phyloP scores from a whole-genome alignment of 1,140 invertebrate genomes.

The Lepidostoma basale region DNA sequence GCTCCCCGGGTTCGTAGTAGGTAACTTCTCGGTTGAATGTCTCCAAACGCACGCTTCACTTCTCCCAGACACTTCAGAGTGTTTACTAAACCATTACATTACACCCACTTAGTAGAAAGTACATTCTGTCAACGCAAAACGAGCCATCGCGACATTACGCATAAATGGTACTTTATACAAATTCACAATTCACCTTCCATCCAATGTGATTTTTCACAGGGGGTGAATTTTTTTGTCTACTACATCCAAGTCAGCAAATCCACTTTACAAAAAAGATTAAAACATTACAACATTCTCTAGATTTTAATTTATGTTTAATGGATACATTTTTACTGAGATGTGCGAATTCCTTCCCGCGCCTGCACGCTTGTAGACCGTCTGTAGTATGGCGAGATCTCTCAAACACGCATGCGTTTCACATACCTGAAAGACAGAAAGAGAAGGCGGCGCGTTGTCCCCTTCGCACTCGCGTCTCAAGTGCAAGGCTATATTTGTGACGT shows the following conservation, averaged over 20 bases:
- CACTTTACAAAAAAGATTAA: no score
- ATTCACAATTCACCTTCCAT: neutral
- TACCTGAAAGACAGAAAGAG: constrained; percentile 12
- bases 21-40: constrained; percentile 7
- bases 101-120: neutral
- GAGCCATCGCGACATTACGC: neutral
- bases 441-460: neutral
- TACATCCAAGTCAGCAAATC: neutral
- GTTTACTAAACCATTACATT: neutral
- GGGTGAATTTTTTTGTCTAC: neutral
- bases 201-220: neutral
- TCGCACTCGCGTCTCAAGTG: constrained; percentile 23
- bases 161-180: neutral
- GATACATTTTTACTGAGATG: no score
- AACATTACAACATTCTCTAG: no score
- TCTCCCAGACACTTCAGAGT: neutral
- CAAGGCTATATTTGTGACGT: constrained; percentile 1
- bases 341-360: neutral
- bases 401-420: constrained; percentile 20
- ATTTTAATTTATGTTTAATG: no score
- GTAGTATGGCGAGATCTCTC: constrained; percentile 10
- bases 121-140: neutral
- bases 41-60: constrained; percentile 9
- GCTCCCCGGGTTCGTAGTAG: no score
- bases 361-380: neutral